Evolutionary conservation across 2,888 invertebrate species (phyloP).

Genomic region (Lissonota sp.): DNA sequence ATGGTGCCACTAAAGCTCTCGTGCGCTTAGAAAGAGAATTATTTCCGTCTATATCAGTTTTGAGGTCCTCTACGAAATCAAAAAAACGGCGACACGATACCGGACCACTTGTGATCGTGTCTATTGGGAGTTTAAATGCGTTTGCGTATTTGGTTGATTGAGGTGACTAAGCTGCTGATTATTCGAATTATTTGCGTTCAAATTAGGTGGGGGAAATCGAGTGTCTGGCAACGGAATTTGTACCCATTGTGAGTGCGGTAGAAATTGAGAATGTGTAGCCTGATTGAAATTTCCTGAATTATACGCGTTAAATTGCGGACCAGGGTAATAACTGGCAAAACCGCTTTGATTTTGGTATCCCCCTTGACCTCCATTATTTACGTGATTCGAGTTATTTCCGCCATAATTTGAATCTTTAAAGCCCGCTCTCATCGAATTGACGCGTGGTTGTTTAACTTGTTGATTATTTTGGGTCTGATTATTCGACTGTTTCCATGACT

Average conservation of each 20-base stretch:
- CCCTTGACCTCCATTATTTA: no score
- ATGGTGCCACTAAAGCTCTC: not conserved
- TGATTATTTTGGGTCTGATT: not conserved
- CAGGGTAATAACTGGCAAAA: not conserved
- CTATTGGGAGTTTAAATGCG: slow-evolving; percentile 8
- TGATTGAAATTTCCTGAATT: not conserved
- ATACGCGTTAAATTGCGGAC: not conserved
- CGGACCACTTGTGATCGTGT: slow-evolving; percentile 19
- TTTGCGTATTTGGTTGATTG: no score
- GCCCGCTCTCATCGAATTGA: slow-evolving; percentile 12
- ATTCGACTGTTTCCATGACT: slow-evolving; percentile 3
- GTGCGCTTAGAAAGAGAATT: not conserved
- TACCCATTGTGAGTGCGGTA: not conserved
- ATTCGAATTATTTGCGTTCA: not conserved
- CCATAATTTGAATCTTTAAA: no score
- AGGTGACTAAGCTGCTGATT: not conserved
- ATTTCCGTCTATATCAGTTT: not conserved
- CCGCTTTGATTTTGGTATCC: not conserved
- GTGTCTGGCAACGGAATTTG: not conserved
- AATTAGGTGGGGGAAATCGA: slow-evolving; percentile 7
- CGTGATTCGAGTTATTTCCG: no score
- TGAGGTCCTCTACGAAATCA: slow-evolving; percentile 40
- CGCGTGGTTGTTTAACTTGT: not conserved
- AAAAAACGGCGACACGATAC: slow-evolving; percentile 16
- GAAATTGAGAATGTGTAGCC: not conserved